Evolutionary conservation across 2,797 vertebrate genomes (phyloP).

Genomic region (Ceryle rudis): DNA sequence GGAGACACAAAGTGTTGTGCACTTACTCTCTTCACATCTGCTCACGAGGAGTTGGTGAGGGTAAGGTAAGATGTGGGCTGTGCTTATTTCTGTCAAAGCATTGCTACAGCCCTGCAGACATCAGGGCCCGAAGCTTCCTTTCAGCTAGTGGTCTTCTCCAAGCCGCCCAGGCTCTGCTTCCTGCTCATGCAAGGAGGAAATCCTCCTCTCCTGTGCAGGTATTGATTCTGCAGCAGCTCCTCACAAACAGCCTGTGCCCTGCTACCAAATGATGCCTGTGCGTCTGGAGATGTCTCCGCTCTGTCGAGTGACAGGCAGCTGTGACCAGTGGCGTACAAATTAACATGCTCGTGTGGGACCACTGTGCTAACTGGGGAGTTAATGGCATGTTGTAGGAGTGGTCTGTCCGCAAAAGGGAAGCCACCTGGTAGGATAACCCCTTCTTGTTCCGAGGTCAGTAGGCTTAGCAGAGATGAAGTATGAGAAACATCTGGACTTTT

Average conservation of each 20-base stretch:
- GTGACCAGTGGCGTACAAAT: neutral
- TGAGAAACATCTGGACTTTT: neutral
- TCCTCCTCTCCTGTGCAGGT: neutral
- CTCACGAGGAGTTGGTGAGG: neutral
- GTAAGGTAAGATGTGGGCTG: neutral
- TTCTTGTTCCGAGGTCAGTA: neutral
- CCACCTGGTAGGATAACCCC: neutral
- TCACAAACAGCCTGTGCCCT: neutral
- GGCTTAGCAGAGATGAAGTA: neutral
- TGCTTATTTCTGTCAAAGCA: neutral
- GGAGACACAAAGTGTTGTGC: neutral
- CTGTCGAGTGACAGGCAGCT: neutral
- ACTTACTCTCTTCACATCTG: neutral
- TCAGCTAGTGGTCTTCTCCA: neutral
- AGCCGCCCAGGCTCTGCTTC: neutral
- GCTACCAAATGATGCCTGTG: neutral
- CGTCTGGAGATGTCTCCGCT: neutral
- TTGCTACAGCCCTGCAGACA: neutral
- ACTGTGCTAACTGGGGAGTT: neutral
- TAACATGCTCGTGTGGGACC: accelerated
- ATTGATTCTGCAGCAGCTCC: neutral
- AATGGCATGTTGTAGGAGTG: neutral
- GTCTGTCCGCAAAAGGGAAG: neutral
- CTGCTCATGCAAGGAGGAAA: neutral
- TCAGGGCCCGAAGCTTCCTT: neutral